Evolutionary conservation across 1,140 invertebrate genomes (phyloP).

Genomic region (Linepithema humile): DNA sequence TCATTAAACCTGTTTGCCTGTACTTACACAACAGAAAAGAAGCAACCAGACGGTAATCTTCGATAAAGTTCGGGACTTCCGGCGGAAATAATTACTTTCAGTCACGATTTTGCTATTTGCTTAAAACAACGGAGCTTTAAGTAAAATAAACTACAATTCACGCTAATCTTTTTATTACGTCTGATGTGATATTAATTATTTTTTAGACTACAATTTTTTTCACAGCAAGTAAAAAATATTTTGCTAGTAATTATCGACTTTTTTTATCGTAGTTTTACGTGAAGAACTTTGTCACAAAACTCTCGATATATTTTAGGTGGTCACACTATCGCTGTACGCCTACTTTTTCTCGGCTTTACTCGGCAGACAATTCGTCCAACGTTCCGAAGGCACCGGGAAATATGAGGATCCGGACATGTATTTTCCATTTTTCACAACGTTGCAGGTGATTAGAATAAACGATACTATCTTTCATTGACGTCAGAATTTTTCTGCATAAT

Average conservation of each 20-base stretch:
- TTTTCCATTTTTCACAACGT: slow-evolving; percentile 95
- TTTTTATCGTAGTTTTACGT: background rate
- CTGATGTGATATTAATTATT: too few relatives aligned
- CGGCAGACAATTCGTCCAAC: slow-evolving; percentile 91
- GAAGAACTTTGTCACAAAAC: background rate
- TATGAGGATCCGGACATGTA: slow-evolving; percentile 93
- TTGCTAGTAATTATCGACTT: background rate
- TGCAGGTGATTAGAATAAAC: slow-evolving; percentile 88
- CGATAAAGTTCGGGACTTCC: slow-evolving; percentile 5
- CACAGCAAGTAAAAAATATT: background rate
- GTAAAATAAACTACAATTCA: background rate
- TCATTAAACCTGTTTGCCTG: slow-evolving; percentile 62
- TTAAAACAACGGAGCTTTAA: background rate
- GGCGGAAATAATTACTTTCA: slow-evolving; percentile 9
- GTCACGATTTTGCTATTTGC: background rate
- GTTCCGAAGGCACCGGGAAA: slow-evolving; percentile 84
- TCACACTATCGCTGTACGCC: slow-evolving; percentile 95
- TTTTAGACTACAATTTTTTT: too few relatives aligned
- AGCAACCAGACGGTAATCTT: background rate
- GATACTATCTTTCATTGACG: background rate
- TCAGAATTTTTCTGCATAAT: slow-evolving; percentile 16
- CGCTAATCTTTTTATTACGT: background rate
- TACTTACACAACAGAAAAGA: slow-evolving; percentile 8
- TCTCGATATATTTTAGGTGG: slow-evolving; percentile 88
- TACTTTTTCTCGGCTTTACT: slow-evolving; percentile 95